Conservation (phyloP, 2,113 vertebrate species). For the Ptilonorhynchus violaceus region DNA sequence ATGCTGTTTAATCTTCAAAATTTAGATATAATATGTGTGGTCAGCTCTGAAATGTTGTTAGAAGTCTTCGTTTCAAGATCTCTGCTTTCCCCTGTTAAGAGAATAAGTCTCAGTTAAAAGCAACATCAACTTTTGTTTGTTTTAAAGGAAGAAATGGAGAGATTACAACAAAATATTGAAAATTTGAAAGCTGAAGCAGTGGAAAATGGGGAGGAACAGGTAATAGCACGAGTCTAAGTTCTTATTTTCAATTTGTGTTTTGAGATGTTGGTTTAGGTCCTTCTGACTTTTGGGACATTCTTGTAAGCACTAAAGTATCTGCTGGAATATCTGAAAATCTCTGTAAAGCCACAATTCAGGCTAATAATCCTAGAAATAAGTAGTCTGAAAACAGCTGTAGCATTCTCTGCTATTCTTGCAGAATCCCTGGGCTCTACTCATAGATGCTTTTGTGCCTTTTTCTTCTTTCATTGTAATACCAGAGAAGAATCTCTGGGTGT, state of each 20-base stretch:
- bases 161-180: slow-evolving; percentile 88
- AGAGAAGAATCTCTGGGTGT: neutral
- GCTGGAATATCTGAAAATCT: neutral
- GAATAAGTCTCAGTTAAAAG: neutral
- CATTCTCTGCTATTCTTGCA: neutral
- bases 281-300: neutral
- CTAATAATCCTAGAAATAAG: neutral
- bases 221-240: slow-evolving; percentile 28
- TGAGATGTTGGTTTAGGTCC: neutral
- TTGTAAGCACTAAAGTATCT: neutral
- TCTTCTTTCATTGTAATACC: neutral
- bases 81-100: neutral
- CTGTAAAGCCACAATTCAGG: neutral
- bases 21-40: neutral
- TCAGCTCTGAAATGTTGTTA: neutral
- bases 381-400: neutral
- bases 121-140: neutral
- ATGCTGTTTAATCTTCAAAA: neutral
- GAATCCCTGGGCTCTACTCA: neutral
- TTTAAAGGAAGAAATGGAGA: slow-evolving; percentile 90
- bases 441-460: neutral
- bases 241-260: neutral
- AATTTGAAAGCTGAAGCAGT: slow-evolving; percentile 78
- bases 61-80: neutral
- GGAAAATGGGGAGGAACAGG: slow-evolving; percentile 82